These are phyloP conservation scores for Pseudochromis fuscus DNA, from an alignment of 2,797 vertebrate genomes.

Conservation along the genomic window DNA sequence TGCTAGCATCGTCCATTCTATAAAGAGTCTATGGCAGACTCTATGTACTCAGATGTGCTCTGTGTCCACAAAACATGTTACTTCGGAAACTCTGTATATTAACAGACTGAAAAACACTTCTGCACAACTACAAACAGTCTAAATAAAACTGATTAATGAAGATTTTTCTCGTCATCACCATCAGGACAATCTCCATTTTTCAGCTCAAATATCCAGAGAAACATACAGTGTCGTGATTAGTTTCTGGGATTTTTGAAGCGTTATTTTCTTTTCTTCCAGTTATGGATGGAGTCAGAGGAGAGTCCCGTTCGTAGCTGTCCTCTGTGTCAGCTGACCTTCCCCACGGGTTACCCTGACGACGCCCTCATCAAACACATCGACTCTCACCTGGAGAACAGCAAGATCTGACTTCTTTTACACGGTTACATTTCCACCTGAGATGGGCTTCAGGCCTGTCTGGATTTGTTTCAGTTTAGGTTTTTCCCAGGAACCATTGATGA, in stretches of 20 bases:
- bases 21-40: too few relatives aligned
- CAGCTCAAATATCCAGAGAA: too few relatives aligned
- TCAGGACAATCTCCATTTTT: too few relatives aligned
- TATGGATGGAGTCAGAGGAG: constrained; percentile 93
- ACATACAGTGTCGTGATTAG: too few relatives aligned
- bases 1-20: too few relatives aligned
- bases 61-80: too few relatives aligned
- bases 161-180: too few relatives aligned
- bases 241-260: neutral
- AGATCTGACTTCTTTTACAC: constrained; percentile 84
- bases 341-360: constrained; percentile 91
- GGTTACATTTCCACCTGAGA: neutral
- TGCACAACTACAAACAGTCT: too few relatives aligned
- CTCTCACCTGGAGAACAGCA: constrained; percentile 94
- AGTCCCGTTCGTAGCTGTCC: constrained; percentile 91
- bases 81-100: too few relatives aligned
- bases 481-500: constrained; percentile 1
- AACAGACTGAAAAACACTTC: too few relatives aligned
- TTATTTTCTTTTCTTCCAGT: constrained; percentile 67
- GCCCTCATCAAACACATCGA: constrained; percentile 95
- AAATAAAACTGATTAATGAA: too few relatives aligned
- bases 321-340: constrained; percentile 93
- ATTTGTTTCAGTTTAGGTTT: constrained; percentile 1
- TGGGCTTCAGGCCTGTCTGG: neutral
- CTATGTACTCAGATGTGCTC: too few relatives aligned